Evolutionary conservation across 2,888 invertebrate genomes (phyloP), one percentile per base, ranked within the genome.

Genomic region (Leptogaster cylindrica): DNA sequence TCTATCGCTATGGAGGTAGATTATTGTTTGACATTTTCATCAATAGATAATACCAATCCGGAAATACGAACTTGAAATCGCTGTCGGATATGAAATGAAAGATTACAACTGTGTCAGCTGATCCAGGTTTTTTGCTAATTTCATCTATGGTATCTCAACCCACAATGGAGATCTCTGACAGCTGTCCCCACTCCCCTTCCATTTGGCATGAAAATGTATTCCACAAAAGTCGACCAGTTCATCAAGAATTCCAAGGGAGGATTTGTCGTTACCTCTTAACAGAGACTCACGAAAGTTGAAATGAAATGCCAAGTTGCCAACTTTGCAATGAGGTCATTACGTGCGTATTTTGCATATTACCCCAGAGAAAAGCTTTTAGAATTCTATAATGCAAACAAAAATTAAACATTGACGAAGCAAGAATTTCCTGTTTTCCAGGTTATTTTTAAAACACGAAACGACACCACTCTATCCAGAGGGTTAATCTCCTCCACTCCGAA

Each of bases 381-480:
- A 31, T 31, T 52, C 52, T 52, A 33, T 28, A 31, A 33, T 52
- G 33, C 52, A 25, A 8, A 12, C 33, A 52, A 52, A 52, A 52
- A 52, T 52, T 52, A 52, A 52, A 33, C 28, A 52, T 52, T 52
- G 20, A 52, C 31, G 52, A 8, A 52, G 18, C 14, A 25, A 52
- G 52, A 33, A 7, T 52, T 52, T 31, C 8, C 52, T 52, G 31
- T 7, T 31, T 52, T 52, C 16, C 3, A 14, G 18, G 12, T 52
- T 33, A 52, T 33, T 52, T 52, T 52, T 52, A 33, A 52, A 52
- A 33, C 31, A 52, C 31, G 46, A 52, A 20, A 18, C 52, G n/a
- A n/a, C n/a, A n/a, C n/a, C n/a, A 14, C 31, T 52, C 52, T 52
- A 18, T 52, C 12, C 28, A 18, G 5, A 10, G 52, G 18, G 52